Base-by-base conservation (phyloP, 2,113 vertebrate genomes). In the Malurus elegans region DNA sequence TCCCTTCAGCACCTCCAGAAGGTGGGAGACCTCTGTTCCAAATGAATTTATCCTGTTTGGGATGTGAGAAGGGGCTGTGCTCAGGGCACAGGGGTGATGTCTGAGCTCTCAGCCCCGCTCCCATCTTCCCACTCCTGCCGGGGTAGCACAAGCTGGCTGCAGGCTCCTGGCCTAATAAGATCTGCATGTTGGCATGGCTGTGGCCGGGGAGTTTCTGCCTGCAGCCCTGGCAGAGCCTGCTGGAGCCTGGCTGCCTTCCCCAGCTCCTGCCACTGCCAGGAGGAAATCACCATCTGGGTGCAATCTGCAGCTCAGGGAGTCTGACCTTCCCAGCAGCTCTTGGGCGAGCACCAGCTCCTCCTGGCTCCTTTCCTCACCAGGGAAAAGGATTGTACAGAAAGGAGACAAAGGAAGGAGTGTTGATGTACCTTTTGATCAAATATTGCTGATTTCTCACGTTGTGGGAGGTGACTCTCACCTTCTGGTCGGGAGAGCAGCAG, bases 281-380 rank as follows among this genome's bases (percentile, higher is more conserved):
- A 95, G 92, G 88, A 95, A 95, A 94, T 71, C 88, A 70, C 88
- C 74, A 92, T 88, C 94, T 96, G 91, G 82, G 91, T 88, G 79
- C 82, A 82, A 90, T 85, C 81, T 92, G 88, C 66, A 47, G 60
- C 72, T 57, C 3, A 31, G 65, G 62, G 58, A 93, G 62, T 6
- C 71, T 25, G 71, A 90, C 53, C 88, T 75, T 88, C 57, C 81
- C 66, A 60, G 88, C 69, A 90, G 74, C 56, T 36, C 24, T 26
- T 0, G 7, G 23, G 29, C 40, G 44, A 79, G 18, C 76, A 75
- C 83, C 79, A 86, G 75, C 58, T 38, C 64, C 75, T 36, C 0
- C 65, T 45, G 76, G 61, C 47, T 90, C 48, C 48, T 61, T 36
- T 34, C 40, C 48, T 36, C 28, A 20, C 47, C 17, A 1, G 48